Evolutionary conservation across 2,113 vertebrate species (phyloP).

Genomic region (Arvicanthis niloticus): DNA sequence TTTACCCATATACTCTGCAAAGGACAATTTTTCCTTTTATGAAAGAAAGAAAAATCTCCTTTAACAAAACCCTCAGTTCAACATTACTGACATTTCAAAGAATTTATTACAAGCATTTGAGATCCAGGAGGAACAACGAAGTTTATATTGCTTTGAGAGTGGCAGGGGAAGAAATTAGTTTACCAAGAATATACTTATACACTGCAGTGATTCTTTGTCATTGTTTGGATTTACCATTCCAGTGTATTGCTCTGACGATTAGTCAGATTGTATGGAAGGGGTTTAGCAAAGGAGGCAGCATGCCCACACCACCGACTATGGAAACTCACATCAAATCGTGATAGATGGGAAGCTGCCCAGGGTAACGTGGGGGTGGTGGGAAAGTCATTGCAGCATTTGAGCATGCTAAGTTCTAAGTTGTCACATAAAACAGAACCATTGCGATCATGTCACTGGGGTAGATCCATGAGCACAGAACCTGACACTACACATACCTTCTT

Average conservation of each 20-base stretch:
- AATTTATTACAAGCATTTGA: constrained; percentile 82
- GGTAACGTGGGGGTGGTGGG: accelerated
- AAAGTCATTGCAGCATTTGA: not conserved
- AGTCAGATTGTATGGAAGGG: constrained; percentile 63
- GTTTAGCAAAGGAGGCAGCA: not conserved
- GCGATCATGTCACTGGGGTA: not conserved
- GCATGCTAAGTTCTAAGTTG: not conserved
- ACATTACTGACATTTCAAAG: constrained; percentile 79
- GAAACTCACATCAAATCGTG: not conserved
- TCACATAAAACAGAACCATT: not conserved
- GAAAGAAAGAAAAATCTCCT: constrained; percentile 74
- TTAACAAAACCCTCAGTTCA: constrained; percentile 69
- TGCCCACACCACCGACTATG: not conserved
- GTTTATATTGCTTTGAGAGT: constrained; percentile 79
- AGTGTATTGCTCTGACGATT: not conserved
- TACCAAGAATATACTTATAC: constrained; percentile 65
- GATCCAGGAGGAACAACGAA: constrained; percentile 75
- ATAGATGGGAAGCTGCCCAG: not conserved
- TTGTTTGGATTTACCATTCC: constrained; percentile 56
- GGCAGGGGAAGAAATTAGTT: constrained; percentile 75
- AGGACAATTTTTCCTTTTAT: constrained; percentile 79
- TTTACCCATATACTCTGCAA: constrained; percentile 53
- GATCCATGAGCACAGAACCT: not conserved
- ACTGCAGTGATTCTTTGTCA: constrained; percentile 58
- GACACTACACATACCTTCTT: not conserved